Evolutionary conservation across 2,113 vertebrate genomes (phyloP).

Genomic region (Boulengeromyrus knoepffleri): DNA sequence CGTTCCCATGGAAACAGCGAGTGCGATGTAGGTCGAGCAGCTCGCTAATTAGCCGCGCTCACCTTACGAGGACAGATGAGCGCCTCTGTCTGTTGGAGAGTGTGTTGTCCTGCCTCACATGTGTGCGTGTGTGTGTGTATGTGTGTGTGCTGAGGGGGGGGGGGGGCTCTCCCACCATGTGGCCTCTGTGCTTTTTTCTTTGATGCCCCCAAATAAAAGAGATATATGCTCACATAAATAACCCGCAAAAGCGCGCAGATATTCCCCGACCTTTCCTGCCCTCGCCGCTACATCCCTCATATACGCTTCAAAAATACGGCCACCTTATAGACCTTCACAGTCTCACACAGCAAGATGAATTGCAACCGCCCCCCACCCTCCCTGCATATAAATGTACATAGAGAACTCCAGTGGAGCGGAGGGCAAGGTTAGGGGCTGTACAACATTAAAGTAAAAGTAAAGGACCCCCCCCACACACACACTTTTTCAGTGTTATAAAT

Average conservation of each 20-base stretch:
- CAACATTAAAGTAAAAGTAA: slow-evolving; percentile 68
- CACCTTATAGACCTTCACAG: slow-evolving; percentile 70
- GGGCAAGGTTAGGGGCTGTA: slow-evolving; percentile 63
- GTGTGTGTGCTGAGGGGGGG: background rate
- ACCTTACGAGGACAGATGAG: background rate
- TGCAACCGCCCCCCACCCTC: background rate
- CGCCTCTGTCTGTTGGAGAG: background rate
- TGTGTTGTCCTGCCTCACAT: background rate
- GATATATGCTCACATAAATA: slow-evolving; percentile 69
- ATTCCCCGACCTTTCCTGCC: slow-evolving; percentile 51
- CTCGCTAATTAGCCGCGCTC: background rate
- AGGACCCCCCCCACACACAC: slow-evolving; percentile 46
- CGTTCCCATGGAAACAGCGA: background rate
- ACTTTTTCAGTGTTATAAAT: slow-evolving; percentile 65
- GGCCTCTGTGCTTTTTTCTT: slow-evolving; percentile 1
- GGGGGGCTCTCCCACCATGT: background rate
- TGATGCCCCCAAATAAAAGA: slow-evolving; percentile 50
- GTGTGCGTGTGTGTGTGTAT: background rate
- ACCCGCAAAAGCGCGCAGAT: slow-evolving; percentile 63
- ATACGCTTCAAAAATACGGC: slow-evolving; percentile 71
- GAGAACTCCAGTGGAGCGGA: slow-evolving; percentile 70
- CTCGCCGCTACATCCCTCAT: slow-evolving; percentile 51
- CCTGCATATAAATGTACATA: background rate
- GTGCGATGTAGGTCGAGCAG: slow-evolving; percentile 12
- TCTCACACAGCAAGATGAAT: slow-evolving; percentile 58